Evolutionary conservation across 2,888 invertebrate genomes (phyloP).

Genomic region (Heliothis peltigera): DNA sequence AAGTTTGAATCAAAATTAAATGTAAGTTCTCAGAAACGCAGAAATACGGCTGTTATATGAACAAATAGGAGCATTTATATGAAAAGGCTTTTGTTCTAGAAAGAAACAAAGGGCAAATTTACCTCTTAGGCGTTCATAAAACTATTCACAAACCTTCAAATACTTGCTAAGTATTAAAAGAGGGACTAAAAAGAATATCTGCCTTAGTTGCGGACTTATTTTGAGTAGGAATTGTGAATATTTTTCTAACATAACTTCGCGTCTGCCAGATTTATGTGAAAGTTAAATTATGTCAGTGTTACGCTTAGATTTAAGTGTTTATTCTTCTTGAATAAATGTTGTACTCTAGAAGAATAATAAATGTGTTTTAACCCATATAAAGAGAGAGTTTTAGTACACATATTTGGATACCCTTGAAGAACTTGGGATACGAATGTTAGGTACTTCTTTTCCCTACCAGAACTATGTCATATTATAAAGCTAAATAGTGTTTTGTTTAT

Average conservation of each 20-base stretch:
- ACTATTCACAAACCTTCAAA: slow-evolving; percentile 29
- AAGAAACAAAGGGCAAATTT: slow-evolving; percentile 23
- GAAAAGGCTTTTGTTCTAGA: slow-evolving; percentile 28
- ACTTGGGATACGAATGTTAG: not conserved
- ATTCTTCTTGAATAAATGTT: not conserved
- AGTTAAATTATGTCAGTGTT: slow-evolving; percentile 15
- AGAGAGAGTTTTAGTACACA: not conserved
- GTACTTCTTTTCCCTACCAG: too few species aligned
- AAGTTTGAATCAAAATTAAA: not conserved
- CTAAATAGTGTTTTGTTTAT: too few species aligned
- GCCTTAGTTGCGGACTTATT: slow-evolving; percentile 11
- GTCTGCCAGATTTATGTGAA: slow-evolving; percentile 19
- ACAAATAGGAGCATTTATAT: slow-evolving; percentile 5
- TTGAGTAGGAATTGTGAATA: slow-evolving; percentile 26
- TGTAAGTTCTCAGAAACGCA: not conserved
- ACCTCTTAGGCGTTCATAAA: slow-evolving; percentile 9
- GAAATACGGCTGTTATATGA: not conserved
- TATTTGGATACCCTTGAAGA: not conserved
- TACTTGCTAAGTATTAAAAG: not conserved
- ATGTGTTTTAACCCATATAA: not conserved
- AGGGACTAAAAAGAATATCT: slow-evolving; percentile 30
- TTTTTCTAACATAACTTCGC: slow-evolving; percentile 16
- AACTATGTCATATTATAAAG: too few species aligned
- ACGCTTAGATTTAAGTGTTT: not conserved
- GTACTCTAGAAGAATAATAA: not conserved